A percentile compares a stretch with the other conserved stretches of the same genome.
phyloP scores from a whole-genome alignment of 2,888 invertebrate species.

The Nycteola revayana region DNA sequence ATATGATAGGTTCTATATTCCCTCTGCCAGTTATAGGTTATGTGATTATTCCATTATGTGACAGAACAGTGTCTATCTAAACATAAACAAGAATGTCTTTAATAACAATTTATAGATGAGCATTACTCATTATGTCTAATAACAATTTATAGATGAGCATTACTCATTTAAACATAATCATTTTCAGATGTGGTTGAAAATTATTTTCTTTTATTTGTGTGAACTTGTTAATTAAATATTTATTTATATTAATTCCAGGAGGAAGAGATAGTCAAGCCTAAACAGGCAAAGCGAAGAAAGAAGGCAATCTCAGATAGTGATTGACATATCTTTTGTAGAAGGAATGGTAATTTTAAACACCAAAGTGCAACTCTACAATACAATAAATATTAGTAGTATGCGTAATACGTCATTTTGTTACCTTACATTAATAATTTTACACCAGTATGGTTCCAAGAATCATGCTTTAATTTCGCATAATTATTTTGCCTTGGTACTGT shows the following conservation, averaged over 20 bases:
- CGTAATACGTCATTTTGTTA: conserved; percentile 56
- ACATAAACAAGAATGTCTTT: no score
- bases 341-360: conserved; percentile 70
- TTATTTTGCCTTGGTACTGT: conserved; percentile 40
- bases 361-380: conserved; percentile 80
- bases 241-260: conserved; percentile 79
- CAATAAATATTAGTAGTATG: conserved; percentile 62
- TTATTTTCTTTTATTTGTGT: no score
- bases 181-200: no score
- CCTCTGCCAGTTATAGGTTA: no score
- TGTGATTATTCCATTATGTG: no score
- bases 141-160: no score
- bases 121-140: no score
- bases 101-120: no score
- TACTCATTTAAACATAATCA: no score
- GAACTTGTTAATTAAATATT: no score
- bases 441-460: conserved; percentile 68
- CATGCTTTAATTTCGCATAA: conserved; percentile 48
- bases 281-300: conserved; percentile 95
- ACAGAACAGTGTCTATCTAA: no score
- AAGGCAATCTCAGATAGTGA: conserved; percentile 96
- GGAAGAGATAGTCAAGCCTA: conserved; percentile 95
- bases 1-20: no score
- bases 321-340: conserved; percentile 84
- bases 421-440: conserved; percentile 51